These are phyloP conservation scores for Passer domesticus DNA, from an alignment of 2,113 vertebrate genomes.

Conservation along the genomic window DNA sequence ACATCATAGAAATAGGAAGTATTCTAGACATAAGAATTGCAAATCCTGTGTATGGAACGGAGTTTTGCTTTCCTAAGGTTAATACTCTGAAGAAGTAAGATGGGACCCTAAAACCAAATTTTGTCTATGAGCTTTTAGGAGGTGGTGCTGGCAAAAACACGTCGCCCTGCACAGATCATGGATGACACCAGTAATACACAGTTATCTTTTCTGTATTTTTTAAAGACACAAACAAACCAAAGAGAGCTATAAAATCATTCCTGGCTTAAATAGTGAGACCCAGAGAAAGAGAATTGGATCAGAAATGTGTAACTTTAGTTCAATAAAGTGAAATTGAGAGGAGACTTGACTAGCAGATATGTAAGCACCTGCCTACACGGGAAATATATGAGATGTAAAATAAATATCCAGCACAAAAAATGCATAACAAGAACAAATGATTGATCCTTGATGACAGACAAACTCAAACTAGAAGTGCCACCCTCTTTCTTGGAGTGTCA, in stretches of 20 bases:
- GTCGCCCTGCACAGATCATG: not conserved
- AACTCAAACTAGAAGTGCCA: not conserved
- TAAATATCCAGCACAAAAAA: not conserved
- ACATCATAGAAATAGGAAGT: not conserved
- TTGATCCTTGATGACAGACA: not conserved
- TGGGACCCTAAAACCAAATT: not conserved
- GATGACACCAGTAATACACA: not conserved
- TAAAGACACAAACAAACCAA: not conserved
- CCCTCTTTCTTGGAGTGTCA: not conserved
- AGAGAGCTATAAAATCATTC: not conserved
- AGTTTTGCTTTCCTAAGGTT: not conserved
- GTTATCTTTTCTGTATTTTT: not conserved
- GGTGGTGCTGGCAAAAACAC: not conserved
- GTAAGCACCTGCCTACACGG: not conserved
- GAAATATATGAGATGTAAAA: not conserved
- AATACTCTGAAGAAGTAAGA: not conserved
- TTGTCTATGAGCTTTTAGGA: not conserved
- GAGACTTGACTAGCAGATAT: not conserved
- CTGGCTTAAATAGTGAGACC: not conserved
- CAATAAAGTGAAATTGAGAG: not conserved
- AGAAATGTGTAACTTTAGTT: not conserved
- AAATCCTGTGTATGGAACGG: not conserved
- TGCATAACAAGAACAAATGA: not conserved
- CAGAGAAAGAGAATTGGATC: not conserved
- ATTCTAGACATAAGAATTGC: not conserved